Percentiles rank a stretch among this genome's conserved stretches.
Conservation (phyloP, 2,888 invertebrate species). For the Cheilosia soror region DNA sequence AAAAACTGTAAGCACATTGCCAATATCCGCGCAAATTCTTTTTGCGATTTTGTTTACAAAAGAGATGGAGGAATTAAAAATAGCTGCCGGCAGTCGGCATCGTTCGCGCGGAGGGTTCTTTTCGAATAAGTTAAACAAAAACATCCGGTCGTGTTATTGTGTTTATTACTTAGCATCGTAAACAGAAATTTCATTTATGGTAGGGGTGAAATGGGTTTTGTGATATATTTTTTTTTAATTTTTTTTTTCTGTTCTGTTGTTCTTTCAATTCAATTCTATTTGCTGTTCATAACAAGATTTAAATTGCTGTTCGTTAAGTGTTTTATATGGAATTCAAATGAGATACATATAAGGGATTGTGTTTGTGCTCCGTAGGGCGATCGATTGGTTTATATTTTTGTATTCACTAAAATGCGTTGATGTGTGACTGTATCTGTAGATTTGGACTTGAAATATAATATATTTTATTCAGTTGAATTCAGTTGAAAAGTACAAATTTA, state of each 20-base stretch:
- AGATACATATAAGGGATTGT: conserved; percentile 28
- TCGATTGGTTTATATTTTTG: conserved; percentile 46
- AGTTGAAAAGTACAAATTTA: too few relatives aligned
- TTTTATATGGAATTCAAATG: conserved; percentile 26
- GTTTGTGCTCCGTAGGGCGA: conserved; percentile 32
- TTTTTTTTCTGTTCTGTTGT: neutral
- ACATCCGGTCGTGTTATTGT: conserved; percentile 73
- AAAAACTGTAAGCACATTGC: conserved; percentile 9
- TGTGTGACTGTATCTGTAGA: neutral
- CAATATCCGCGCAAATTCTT: conserved; percentile 19
- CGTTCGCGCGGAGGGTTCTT: conserved; percentile 40
- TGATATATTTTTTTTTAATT: conserved; percentile 22
- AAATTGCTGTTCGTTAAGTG: conserved; percentile 57
- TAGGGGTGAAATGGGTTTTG: conserved; percentile 58
- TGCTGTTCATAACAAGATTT: conserved; percentile 68
- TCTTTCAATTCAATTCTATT: conserved; percentile 46
- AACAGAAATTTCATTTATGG: conserved; percentile 62
- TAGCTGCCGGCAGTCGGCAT: conserved; percentile 41
- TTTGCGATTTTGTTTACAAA: conserved; percentile 26
- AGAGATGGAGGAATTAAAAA: conserved; percentile 62
- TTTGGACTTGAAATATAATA: too few relatives aligned
- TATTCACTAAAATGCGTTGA: neutral
- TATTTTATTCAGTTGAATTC: too few relatives aligned
- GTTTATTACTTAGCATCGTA: conserved; percentile 74
- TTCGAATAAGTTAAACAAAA: conserved; percentile 72